Evolutionary conservation across 2,888 invertebrate species (phyloP), one percentile per base, ranked within the genome.

Genomic region (Drosophila neutralis): DNA sequence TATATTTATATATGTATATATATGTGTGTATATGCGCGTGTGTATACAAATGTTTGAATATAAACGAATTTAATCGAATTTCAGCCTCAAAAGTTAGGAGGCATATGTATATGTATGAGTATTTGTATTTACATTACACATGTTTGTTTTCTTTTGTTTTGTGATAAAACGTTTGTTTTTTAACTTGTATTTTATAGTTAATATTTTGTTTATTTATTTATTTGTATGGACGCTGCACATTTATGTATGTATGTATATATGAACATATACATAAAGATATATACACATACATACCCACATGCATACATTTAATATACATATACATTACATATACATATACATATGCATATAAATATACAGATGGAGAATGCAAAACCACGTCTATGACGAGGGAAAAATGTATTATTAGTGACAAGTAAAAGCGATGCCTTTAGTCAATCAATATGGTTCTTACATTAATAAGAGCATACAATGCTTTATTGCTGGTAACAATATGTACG

Each of bases 21-120:
- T 64, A 35, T 51, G 42, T 69, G 11, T 21, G 24, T 49, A 63
- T 69, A 65, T 61, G 60, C 52, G 54, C 52, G 21, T 57, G 42
- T 60, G 63, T 36, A 33, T 65, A 59, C 36, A 33, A 54, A 52
- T 64, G 53, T 45, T 27, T 35, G 38, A 53, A 8, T 60, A 61
- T 67, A 57, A 69, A 69, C 21, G 66, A 73, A 66, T 62, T 60
- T 35, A 68, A 56, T 69, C 40, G 57, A 71, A 71, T 66, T 71
- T 79, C 61, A 80, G 78, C 78, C 78, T 79, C 80, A 73, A 73
- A 66, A 65, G 35, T 59, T 69, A 57, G 31, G 71, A 68, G 64
- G 56, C 70, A 65, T 67, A 68, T 70, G 51, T 42, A 62, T 73
- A 49, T 66, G 57, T 35, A 24, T 40, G 1, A 48, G 3, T 54